Evolutionary conservation across 2,113 vertebrate genomes (phyloP).

Genomic region (Atrichornis clamosus): DNA sequence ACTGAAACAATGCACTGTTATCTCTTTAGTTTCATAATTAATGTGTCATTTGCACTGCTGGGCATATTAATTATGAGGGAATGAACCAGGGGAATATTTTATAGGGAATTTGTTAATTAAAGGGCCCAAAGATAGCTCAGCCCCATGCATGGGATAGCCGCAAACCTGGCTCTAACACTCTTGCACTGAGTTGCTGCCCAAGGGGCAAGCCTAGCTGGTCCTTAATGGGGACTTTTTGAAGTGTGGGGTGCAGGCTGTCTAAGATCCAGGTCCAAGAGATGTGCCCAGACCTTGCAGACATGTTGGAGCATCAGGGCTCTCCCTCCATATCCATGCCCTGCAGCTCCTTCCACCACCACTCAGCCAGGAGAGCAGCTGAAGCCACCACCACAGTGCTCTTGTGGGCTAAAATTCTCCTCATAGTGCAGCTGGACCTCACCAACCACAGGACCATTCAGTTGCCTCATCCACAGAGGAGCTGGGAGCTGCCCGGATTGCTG

Average conservation of each 20-base stretch:
- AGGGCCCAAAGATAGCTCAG: neutral
- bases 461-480: neutral
- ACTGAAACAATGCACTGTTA: neutral
- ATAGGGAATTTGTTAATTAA: neutral
- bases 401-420: neutral
- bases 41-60: neutral
- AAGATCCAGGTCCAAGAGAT: neutral
- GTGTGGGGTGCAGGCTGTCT: neutral
- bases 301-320: neutral
- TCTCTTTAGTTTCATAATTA: neutral
- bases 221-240: accelerated
- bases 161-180: neutral
- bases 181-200: neutral
- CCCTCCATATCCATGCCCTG: neutral
- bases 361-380: neutral
- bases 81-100: neutral
- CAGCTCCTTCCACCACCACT: neutral
- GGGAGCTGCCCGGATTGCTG: neutral
- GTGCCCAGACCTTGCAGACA: neutral
- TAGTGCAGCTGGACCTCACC: neutral
- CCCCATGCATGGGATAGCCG: neutral
- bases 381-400: neutral
- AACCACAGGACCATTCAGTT: accelerated
- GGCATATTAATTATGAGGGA: neutral
- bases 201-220: neutral